Conservation (phyloP, 2,113 vertebrate genomes). For the Microtus pennsylvanicus region DNA sequence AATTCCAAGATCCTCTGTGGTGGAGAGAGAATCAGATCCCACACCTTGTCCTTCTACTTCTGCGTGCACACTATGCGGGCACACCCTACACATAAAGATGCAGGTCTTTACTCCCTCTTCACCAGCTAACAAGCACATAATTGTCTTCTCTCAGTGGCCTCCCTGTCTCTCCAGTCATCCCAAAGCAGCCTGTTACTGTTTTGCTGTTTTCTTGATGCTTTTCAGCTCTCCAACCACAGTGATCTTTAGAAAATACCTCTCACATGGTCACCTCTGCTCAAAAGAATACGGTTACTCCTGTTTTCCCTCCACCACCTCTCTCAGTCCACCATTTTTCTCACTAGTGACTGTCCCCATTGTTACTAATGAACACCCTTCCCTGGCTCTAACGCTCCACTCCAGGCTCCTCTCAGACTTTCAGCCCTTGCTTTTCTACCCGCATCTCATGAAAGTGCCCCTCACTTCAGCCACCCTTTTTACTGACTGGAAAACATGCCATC, state of each 20-base stretch:
- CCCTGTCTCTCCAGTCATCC: background rate
- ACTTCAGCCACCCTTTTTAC: background rate
- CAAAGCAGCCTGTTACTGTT: background rate
- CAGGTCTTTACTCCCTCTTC: background rate
- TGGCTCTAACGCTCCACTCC: background rate
- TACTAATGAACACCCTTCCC: background rate
- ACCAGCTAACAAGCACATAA: background rate
- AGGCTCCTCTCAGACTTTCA: background rate
- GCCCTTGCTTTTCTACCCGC: accelerated
- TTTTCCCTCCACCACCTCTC: background rate
- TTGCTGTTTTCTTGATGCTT: background rate
- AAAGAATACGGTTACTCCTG: background rate
- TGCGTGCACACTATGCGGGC: background rate
- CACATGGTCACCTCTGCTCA: background rate
- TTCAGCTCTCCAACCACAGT: background rate
- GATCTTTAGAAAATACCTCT: background rate
- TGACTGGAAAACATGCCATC: background rate
- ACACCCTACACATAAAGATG: background rate
- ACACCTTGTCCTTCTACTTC: no score
- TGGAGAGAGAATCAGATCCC: background rate
- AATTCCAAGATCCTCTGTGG: background rate
- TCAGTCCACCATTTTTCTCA: background rate
- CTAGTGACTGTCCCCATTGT: background rate
- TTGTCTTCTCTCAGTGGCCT: background rate
- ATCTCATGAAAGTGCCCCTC: background rate